Base-by-base conservation (phyloP, 2,888 invertebrate species). In the Serrognathus titanus region DNA sequence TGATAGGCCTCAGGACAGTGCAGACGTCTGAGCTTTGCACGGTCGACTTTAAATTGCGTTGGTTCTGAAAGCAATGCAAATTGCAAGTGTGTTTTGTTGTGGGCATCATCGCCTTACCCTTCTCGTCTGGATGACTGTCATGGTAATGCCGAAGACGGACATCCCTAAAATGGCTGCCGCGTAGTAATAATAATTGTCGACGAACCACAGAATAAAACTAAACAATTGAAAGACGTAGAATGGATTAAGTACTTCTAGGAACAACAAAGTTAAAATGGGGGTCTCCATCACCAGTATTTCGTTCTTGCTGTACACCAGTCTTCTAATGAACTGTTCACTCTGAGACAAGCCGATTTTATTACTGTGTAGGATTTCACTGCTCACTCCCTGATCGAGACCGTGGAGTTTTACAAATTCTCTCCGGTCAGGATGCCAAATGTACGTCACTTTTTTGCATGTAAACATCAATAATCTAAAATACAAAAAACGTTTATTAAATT, bases 171-270 rank as follows among this genome's bases (percentile, higher is more conserved):
- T 94, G 39, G 92, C 92, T 11, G 88, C 81, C 16, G 95, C 94
- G 75, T 95, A 97, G 72, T 91, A 93, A 69, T 90, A 87, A 74
- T 97, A 97, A 58, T 92, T 85, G 71, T 97, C 96, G 4, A 88
- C 82, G 55, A 92, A 85, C 97, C 97, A 97, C 52, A 97, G 83
- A 8, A 85, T 82, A 61, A 93, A 91, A 47, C 95, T 94, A 78
- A 94, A 92, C 63, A 95, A 75, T 85, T 97, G 97, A 81, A 97
- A 97, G 71, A 96, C 88, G 80, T 97, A 97, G 80, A 96, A 97
- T 3, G 97, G 96, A 77, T 95, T 94, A 66, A 97, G 84, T 37
- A 91, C 88, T 77, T 94, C 94, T 61, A 92, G 79, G 39, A 90
- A 84, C 0, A 94, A 79, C 10, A 94, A 80, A 0, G 86, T 86